Conservation (phyloP, 1,140 invertebrate species). For the Drosophila auraria region DNA sequence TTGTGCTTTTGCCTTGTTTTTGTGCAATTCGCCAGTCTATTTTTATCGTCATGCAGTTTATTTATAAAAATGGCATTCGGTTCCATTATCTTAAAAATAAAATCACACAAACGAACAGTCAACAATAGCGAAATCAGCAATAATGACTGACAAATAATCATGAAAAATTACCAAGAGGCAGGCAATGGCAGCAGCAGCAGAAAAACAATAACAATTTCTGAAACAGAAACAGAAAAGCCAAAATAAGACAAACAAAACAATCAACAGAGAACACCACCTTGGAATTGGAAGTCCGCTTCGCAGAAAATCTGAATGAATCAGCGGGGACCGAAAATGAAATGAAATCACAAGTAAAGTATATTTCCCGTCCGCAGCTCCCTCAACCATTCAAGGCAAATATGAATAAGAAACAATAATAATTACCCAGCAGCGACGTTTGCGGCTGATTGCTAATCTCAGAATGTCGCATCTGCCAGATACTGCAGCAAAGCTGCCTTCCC, state of each 20-base stretch:
- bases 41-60: slow-evolving; percentile 78
- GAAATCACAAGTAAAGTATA: slow-evolving; percentile 24
- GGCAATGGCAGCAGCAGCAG: slow-evolving; percentile 34
- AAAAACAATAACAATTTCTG: slow-evolving; percentile 34
- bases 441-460: slow-evolving; percentile 41
- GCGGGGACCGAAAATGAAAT: slow-evolving; percentile 18
- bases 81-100: slow-evolving; percentile 69
- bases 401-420: slow-evolving; percentile 38
- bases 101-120: slow-evolving; percentile 52
- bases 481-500: slow-evolving; percentile 16
- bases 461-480: slow-evolving; percentile 49
- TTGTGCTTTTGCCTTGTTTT: slow-evolving; percentile 49
- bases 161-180: slow-evolving; percentile 66
- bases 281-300: slow-evolving; percentile 59
- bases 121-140: slow-evolving; percentile 40
- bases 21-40: slow-evolving; percentile 62
- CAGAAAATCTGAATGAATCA: slow-evolving; percentile 64
- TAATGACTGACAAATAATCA: slow-evolving; percentile 74
- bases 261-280: slow-evolving; percentile 54
- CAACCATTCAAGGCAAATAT: slow-evolving; percentile 19
- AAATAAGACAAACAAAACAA: slow-evolving; percentile 57
- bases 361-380: not conserved
- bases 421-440: slow-evolving; percentile 5
- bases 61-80: slow-evolving; percentile 75
- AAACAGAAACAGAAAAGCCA: slow-evolving; percentile 28